Base-by-base conservation (phyloP, 1,140 invertebrate species). In the Nephila pilipes region DNA sequence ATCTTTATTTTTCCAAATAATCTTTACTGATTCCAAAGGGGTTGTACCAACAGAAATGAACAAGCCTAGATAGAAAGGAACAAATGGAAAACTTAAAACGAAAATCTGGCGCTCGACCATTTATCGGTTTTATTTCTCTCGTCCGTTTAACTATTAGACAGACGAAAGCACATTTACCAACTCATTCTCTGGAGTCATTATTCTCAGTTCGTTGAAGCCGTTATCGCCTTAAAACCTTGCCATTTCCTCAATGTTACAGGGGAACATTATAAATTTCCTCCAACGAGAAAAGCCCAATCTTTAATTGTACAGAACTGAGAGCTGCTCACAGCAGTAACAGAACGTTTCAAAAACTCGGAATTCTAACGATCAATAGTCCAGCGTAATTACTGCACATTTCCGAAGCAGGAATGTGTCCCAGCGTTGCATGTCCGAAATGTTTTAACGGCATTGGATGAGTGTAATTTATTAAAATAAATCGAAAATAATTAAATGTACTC, bases 101-200 rank as follows among this genome's bases (percentile, higher is more conserved):
- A 75, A 75, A 75, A 18, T 75, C 69, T 75, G 25, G 20, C 16
- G 16, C 29, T 16, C 25, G 32, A 75, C 32, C n/a, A 18, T 75
- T 75, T 36, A 75, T 75, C 69, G 69, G 32, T 36, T 75, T 75
- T 75, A 75, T 75, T 75, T 75, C 69, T 75, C 69, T 36, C 69
- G 29, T 36, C 29, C 69, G 69, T 36, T 75, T 75, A 75, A 75
- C 69, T 75, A 75, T 75, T 32, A 75, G 69, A 75, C 69, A 20
- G 69, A 32, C 69, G 69, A 75, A 75, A 83, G 54, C 80, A 55
- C 80, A 83, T 81, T 83, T 55, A 83, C 54, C 80, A n/a, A 83
- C 38, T 83, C 80, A 83, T 83, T 83, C 80, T 83, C 80, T 54
- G n/a, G 14, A 55, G 80, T 83, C 80, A 83, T 83, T 83, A 83